These are phyloP conservation scores for Sebastes taczanowskii DNA, from an alignment of 2,797 vertebrate genomes.

Conservation along the genomic window DNA sequence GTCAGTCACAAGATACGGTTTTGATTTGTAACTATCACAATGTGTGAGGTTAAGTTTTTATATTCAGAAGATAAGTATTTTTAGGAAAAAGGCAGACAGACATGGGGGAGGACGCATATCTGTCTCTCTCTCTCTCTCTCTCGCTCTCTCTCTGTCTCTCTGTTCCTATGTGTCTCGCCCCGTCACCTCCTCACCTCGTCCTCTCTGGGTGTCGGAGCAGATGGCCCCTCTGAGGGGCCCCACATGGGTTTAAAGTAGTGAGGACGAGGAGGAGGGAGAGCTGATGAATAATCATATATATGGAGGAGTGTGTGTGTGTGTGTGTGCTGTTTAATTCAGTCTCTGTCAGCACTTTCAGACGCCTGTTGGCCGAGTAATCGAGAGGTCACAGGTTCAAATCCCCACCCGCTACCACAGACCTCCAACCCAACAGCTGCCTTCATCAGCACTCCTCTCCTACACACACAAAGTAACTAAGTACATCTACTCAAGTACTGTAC, in stretches of 20 bases:
- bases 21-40: not conserved
- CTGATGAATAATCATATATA: conserved; percentile 14
- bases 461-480: not conserved
- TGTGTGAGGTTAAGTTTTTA: not conserved
- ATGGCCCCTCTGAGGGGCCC: conserved; percentile 26
- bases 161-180: not conserved
- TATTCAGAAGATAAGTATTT: not conserved
- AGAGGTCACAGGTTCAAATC: conserved; percentile 28
- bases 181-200: conserved; percentile 4
- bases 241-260: conserved; percentile 3
- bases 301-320: not conserved
- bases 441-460: not conserved
- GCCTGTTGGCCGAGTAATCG: not conserved
- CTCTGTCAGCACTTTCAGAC: not conserved
- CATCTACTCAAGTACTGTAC: not conserved
- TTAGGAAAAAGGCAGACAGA: not conserved
- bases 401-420: not conserved
- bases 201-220: not conserved
- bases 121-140: not conserved
- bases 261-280: not conserved
- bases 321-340: not conserved
- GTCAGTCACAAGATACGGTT: not conserved
- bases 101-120: not conserved
- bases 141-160: not conserved
- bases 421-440: conserved; percentile 2